A percentile compares a stretch with the other conserved stretches of the same genome.
Conservation (phyloP, 2,888 invertebrate species). For the Oegoconia quadripuncta region DNA sequence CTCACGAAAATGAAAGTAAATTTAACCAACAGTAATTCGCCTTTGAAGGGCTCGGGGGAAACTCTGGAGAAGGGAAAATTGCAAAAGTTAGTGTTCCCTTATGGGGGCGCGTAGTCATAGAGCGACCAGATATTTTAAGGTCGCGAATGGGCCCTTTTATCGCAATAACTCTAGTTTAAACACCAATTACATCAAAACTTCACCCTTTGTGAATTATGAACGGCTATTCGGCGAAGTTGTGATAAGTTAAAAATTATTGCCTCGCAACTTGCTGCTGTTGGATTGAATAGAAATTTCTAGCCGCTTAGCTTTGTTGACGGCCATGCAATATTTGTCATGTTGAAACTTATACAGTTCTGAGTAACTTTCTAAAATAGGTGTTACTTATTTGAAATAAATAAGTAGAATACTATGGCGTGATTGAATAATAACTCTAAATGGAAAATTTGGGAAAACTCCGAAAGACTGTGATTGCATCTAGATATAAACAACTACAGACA, state of each 20-base stretch:
- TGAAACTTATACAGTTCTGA: no score
- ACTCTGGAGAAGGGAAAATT: slow-evolving; percentile 65
- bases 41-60: slow-evolving; percentile 68
- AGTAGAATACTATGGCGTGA: no score
- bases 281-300: slow-evolving; percentile 17
- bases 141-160: slow-evolving; percentile 33
- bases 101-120: slow-evolving; percentile 61
- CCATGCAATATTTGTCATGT: no score
- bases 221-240: slow-evolving; percentile 25
- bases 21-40: slow-evolving; percentile 75
- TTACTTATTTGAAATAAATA: no score
- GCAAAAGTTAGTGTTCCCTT: slow-evolving; percentile 72
- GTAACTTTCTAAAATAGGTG: no score
- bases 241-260: slow-evolving; percentile 25
- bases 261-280: slow-evolving; percentile 21
- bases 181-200: slow-evolving; percentile 41
- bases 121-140: slow-evolving; percentile 49
- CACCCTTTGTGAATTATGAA: slow-evolving; percentile 27
- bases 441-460: no score
- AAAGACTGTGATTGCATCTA: no score
- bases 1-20: slow-evolving; percentile 68
- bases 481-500: no score
- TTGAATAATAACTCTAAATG: no score
- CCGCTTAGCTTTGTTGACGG: no score
- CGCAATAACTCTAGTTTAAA: slow-evolving; percentile 37